Evolutionary conservation across 2,113 vertebrate genomes (phyloP), one percentile per base, ranked within the genome.

Genomic region (Lipotes vexillifer): DNA sequence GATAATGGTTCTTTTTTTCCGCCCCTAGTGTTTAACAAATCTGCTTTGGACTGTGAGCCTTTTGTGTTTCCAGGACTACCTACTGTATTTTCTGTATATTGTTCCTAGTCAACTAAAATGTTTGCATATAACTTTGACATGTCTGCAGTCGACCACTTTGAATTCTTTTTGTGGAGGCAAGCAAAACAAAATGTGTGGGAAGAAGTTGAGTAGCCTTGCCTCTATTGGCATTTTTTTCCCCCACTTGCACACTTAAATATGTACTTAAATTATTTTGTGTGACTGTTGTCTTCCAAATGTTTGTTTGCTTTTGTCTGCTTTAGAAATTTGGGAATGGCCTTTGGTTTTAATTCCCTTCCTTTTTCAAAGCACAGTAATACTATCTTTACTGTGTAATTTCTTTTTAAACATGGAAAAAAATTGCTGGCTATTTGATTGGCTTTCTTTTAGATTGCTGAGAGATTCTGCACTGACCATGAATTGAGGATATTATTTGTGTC

Each of bases 1-100:
- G 98, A 98, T 98, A 97, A 97, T 97, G 95, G 66, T 96, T 23
- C 0, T 94, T 98, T 97, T 97, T 96, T 98, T 98, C 96, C 89
- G 23, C 75, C 61, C 36, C 15, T 21, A 41, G 21, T 81, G 33
- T 92, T 95, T 29, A 78, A 93, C 85, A 93, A 14, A 72, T 88
- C 72, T 84, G 74, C 63, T 95, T 95, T 97, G 77, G 94, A 78
- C 55, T 82, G 14, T 6, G 29, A 74, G 29, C 52, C 89, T 87
- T 97, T 82, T 94, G 68, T 96, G 90, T 93, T 74, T 31, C 29
- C 59, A 80, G 12, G 36, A 57, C 31, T 84, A 63, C 41, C 46
- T 95, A 41, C 78, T 80, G 5, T 92, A 89, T 91, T 96, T 90
- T 97, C 44, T 93, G 52, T 90, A 49, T 75, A 68, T 92, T 92